Base-by-base conservation (phyloP, 64 coral and sea anemone genomes). In the Pocillopora damicornis region DNA sequence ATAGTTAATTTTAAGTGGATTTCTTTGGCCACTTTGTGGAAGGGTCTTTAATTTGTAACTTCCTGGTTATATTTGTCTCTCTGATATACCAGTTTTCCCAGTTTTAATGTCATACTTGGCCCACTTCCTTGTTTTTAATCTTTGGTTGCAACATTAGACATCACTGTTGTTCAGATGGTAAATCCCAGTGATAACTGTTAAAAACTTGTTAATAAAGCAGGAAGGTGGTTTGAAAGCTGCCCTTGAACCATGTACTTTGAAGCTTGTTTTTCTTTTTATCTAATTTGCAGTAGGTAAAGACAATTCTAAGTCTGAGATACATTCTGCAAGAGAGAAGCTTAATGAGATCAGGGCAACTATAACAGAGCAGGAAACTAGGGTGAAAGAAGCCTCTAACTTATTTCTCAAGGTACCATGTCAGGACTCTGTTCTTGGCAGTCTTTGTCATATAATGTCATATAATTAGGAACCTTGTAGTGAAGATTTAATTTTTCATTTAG, bases 361-460 rank as follows among this genome's bases (percentile, higher is more conserved):
- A 76, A 61, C 66, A 78, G 89, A 93, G 61, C 94, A 96, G 45
- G 89, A 91, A 64, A 91, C 82, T 12, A 79, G 91, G 37, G 91
- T 96, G 2, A 87, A 69, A 59, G 87, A 90, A 79, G 94, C 90
- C 14, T 91, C 87, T 5, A 96, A 96, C 59, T 78, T 91, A 63
- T 96, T 96, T 51, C 86, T 96, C 8, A 96, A 96, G 93, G 92
- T 93, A 86, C 45, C 12, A 35, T 17, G 76, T 42, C 3, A 78
- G 4, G 3, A 38, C 25, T n/a, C 16, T 77, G 25, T 15, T 5
- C n/a, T 18, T 13, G 18, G 75, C 7, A 15, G 20, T n/a, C 11
- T 18, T 59, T 42, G 58, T 78, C 42, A 51, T 4, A 51, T 59
- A 22, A 17, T 56, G 58, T 30, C 58, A 17, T n/a, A 35, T 6